Percentiles rank a stretch among this genome's conserved stretches.
Conservation (phyloP, 2,797 vertebrate genomes). For the Cynopterus sphinx region DNA sequence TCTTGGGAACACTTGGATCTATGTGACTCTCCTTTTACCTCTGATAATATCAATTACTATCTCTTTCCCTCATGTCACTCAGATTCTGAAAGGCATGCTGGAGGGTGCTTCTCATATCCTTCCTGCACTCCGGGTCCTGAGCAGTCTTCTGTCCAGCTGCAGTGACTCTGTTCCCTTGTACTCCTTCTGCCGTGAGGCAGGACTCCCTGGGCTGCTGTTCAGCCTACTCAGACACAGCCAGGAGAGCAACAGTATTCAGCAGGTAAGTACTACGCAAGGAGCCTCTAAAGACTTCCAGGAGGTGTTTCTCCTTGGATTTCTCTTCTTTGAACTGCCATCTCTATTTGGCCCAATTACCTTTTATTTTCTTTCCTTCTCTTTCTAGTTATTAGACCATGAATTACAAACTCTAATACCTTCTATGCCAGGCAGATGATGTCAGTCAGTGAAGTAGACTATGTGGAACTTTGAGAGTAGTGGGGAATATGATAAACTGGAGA, state of each 20-base stretch:
- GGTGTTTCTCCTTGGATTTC: slow-evolving; percentile 1
- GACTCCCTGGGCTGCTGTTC: slow-evolving; percentile 87
- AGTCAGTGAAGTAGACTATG: not conserved
- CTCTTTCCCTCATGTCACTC: not conserved
- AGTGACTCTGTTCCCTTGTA: slow-evolving; percentile 81
- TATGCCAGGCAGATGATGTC: not conserved
- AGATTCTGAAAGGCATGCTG: slow-evolving; percentile 88
- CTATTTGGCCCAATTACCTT: slow-evolving; percentile 42
- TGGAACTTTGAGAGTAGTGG: not conserved
- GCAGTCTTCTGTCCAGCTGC: slow-evolving; percentile 85
- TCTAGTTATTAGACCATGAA: not conserved
- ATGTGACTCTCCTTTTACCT: not conserved
- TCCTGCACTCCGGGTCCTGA: slow-evolving; percentile 85
- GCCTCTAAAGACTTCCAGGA: not conserved
- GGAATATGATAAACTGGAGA: not conserved
- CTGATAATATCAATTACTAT: not conserved
- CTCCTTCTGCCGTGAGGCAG: slow-evolving; percentile 83
- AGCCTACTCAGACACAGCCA: slow-evolving; percentile 86
- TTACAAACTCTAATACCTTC: not conserved
- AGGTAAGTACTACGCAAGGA: slow-evolving; percentile 83
- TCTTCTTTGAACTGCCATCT: not conserved
- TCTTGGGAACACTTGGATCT: not conserved
- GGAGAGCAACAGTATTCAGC: slow-evolving; percentile 78
- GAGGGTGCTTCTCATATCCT: slow-evolving; percentile 84
- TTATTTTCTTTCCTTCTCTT: not conserved